phyloP scores from a whole-genome alignment of 1,140 invertebrate species.

The Caenorhabditis tropicalis region DNA sequence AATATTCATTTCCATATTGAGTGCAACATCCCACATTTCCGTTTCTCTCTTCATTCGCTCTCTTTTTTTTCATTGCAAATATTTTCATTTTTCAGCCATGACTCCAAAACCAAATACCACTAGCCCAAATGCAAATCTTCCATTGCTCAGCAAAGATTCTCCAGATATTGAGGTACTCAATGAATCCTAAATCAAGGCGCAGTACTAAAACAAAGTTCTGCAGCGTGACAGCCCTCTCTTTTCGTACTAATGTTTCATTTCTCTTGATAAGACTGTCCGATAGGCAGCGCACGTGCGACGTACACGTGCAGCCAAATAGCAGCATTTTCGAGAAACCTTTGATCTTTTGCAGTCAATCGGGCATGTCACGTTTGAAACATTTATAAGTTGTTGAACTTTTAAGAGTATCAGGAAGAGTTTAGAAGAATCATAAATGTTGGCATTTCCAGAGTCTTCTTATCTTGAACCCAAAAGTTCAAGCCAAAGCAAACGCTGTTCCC shows the following conservation, averaged over 20 bases:
- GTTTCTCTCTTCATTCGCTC: not conserved
- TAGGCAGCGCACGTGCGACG: not conserved
- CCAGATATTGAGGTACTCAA: conserved; percentile 17
- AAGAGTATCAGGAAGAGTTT: not conserved
- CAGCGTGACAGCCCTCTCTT: not conserved
- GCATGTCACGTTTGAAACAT: not conserved
- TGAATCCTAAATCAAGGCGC: no score
- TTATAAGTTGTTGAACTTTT: not conserved
- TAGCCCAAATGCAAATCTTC: not conserved
- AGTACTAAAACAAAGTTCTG: conserved; percentile 18
- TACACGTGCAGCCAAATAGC: conserved; percentile 1
- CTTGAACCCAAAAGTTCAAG: conserved; percentile 84
- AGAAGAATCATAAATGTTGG: not conserved
- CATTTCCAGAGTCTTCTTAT: conserved; percentile 80
- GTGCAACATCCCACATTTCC: not conserved
- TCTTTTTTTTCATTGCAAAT: not conserved
- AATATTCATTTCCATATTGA: no score
- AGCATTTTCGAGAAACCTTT: not conserved
- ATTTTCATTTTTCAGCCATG: not conserved
- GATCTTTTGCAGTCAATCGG: not conserved
- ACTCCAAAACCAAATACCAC: conserved; percentile 2
- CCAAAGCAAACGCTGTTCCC: conserved; percentile 81
- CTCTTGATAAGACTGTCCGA: not conserved
- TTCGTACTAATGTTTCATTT: not conserved
- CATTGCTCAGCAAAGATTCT: conserved; percentile 16